These are phyloP conservation scores for Cryptotis parvus DNA, from an alignment of 2,113 vertebrate genomes.

Conservation along the genomic window DNA sequence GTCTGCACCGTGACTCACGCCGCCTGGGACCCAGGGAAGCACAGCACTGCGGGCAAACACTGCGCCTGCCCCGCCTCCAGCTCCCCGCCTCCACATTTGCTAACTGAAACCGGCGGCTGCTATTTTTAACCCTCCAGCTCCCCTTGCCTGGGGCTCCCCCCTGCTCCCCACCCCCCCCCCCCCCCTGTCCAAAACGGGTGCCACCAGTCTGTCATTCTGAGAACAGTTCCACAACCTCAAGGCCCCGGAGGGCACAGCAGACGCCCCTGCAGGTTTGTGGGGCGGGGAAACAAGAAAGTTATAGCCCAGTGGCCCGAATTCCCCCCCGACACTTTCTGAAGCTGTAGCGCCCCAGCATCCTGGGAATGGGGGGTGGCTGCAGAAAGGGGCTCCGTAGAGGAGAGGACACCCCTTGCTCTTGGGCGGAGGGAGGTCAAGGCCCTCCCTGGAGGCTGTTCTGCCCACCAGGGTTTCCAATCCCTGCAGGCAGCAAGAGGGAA, in stretches of 20 bases:
- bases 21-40: slow-evolving; percentile 74
- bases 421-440: too few species aligned
- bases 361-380: not conserved
- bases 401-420: not conserved
- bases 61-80: slow-evolving; percentile 75
- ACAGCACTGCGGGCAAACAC: slow-evolving; percentile 66
- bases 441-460: not conserved
- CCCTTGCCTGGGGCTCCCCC: slow-evolving; percentile 80
- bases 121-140: slow-evolving; percentile 84
- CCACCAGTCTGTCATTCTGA: slow-evolving; percentile 80
- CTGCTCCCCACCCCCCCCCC: slow-evolving; percentile 59
- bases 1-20: slow-evolving; percentile 78
- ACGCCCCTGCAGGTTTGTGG: slow-evolving; percentile 71
- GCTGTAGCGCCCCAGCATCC: slow-evolving; percentile 58
- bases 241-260: slow-evolving; percentile 67
- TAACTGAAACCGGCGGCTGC: slow-evolving; percentile 82
- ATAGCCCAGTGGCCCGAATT: slow-evolving; percentile 66
- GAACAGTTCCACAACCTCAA: slow-evolving; percentile 73
- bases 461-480: slow-evolving; percentile 38
- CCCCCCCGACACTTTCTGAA: slow-evolving; percentile 83
- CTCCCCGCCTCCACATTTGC: slow-evolving; percentile 83
- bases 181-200: slow-evolving; percentile 69
- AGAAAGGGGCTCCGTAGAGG: not conserved
- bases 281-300: slow-evolving; percentile 76
- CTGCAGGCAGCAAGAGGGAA: not conserved